These are phyloP conservation scores for Pelusios castaneus DNA, from an alignment of 2,113 vertebrate species.

Conservation along the genomic window DNA sequence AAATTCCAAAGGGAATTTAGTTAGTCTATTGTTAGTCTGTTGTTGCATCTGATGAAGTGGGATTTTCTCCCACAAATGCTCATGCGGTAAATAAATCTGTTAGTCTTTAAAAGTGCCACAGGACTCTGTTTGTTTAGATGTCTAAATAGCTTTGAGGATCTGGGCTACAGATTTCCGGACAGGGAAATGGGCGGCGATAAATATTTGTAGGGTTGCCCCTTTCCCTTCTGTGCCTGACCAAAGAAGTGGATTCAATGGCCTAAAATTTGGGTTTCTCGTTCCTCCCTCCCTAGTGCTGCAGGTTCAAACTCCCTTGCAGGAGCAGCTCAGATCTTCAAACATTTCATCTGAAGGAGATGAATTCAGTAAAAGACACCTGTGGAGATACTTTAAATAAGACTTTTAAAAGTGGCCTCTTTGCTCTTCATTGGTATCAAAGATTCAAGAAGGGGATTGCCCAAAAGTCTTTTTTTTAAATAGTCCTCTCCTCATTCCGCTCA, in stretches of 20 bases:
- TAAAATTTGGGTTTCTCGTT: not conserved
- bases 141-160: not conserved
- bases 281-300: not conserved
- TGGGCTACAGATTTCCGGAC: not conserved
- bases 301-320: not conserved
- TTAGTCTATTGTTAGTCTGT: too few species aligned
- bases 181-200: not conserved
- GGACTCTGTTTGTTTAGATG: too few species aligned
- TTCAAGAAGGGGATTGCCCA: not conserved
- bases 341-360: not conserved
- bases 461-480: not conserved
- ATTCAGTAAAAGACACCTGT: not conserved
- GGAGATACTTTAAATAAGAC: not conserved
- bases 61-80: too few species aligned
- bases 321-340: fast-evolving
- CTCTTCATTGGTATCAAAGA: not conserved
- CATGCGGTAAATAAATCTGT: too few species aligned
- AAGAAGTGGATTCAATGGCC: not conserved
- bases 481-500: not conserved
- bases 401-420: not conserved
- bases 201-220: not conserved
- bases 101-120: too few species aligned
- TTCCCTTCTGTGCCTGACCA: not conserved
- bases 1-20: too few species aligned
- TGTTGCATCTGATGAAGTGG: too few species aligned